Percentiles rank a stretch among this genome's conserved stretches.
Conservation (phyloP, 2,888 invertebrate species). For the Mactromeris polynyma region DNA sequence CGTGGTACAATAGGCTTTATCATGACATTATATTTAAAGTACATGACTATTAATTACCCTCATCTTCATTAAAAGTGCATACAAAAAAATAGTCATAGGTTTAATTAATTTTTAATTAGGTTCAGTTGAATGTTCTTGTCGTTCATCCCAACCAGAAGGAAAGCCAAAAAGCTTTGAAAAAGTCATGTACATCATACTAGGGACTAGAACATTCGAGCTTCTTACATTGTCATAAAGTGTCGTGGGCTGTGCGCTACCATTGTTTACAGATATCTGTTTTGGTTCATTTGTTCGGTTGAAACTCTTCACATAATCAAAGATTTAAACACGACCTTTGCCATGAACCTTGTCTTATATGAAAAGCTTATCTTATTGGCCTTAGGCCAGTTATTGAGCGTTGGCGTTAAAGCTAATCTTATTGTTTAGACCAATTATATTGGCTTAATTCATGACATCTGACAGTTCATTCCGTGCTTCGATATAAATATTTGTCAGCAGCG, state of each 20-base stretch:
- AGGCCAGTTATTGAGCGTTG: conserved; percentile 45
- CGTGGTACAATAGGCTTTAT: not conserved
- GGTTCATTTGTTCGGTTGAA: conserved; percentile 13
- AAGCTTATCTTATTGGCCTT: conserved; percentile 33
- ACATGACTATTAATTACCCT: not conserved
- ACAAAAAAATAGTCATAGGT: not conserved
- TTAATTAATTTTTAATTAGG: conserved; percentile 3
- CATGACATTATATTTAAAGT: not conserved
- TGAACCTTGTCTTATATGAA: conserved; percentile 14
- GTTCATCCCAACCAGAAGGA: not conserved
- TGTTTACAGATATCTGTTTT: not conserved
- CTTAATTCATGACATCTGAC: not conserved
- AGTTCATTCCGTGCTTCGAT: conserved; percentile 27
- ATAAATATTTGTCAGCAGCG: conserved; percentile 17
- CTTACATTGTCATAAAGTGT: not conserved
- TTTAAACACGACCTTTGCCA: conserved; percentile 27
- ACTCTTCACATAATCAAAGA: conserved; percentile 24
- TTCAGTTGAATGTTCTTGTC: not conserved
- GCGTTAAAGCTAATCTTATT: conserved; percentile 42
- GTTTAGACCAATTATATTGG: conserved; percentile 29
- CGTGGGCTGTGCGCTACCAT: not conserved
- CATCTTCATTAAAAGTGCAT: not conserved
- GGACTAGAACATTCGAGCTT: not conserved
- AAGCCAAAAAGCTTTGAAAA: not conserved
- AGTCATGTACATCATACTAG: conserved; percentile 11